Conservation (phyloP, 2,797 vertebrate genomes). For the Mus caroli region DNA sequence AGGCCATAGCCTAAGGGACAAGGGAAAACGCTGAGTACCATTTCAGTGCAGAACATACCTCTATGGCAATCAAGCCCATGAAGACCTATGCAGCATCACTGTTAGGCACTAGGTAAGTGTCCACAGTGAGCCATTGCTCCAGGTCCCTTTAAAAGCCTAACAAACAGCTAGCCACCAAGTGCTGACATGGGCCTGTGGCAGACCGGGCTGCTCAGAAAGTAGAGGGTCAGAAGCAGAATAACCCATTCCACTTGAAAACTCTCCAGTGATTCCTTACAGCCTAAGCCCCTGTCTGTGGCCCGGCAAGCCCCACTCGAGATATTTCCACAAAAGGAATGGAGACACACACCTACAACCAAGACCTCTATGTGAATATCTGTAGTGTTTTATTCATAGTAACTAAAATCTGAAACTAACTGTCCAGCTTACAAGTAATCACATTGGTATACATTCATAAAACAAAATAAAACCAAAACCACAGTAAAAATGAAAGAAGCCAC, state of each 20-base stretch:
- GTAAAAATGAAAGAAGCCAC: background rate
- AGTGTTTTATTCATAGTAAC: too few species aligned
- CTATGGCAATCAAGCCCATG: background rate
- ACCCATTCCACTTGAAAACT: rapidly evolving
- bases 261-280: background rate
- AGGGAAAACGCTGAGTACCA: background rate
- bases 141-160: background rate
- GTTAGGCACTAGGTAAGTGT: background rate
- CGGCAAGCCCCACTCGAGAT: background rate
- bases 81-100: background rate
- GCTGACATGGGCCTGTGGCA: background rate
- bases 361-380: too few species aligned
- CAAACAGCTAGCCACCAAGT: background rate
- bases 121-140: background rate
- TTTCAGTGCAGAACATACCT: background rate
- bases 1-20: background rate
- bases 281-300: background rate
- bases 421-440: background rate
- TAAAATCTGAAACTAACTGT: background rate
- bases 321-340: background rate
- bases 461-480: background rate
- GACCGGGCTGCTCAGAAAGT: background rate
- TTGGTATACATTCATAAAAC: background rate
- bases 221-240: background rate
- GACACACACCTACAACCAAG: background rate